phyloP scores from a whole-genome alignment of 1,140 invertebrate species.

The Bicyclus anynana region DNA sequence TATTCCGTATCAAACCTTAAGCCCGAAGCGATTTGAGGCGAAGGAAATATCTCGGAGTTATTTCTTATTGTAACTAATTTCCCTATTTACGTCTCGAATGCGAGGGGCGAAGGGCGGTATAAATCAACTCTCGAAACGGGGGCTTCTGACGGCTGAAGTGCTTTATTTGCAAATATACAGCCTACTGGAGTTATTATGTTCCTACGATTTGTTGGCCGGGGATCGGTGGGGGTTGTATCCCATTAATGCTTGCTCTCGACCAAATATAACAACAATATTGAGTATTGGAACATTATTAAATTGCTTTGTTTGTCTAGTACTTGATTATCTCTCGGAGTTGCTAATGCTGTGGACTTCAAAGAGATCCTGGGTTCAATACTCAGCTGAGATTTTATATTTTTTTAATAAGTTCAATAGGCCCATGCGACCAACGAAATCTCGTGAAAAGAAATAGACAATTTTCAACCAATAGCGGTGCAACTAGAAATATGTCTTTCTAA shows the following conservation, averaged over 20 bases:
- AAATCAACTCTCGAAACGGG: conserved; percentile 18
- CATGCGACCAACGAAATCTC: too few species aligned
- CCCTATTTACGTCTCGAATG: conserved; percentile 13
- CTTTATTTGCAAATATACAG: conserved; percentile 21
- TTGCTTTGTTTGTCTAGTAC: too few species aligned
- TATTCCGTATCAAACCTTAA: background rate
- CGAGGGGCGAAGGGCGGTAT: conserved; percentile 14
- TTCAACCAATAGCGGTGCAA: too few species aligned
- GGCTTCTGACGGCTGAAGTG: conserved; percentile 17
- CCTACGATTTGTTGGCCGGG: background rate
- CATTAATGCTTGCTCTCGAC: background rate
- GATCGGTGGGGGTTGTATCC: background rate
- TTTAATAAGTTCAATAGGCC: too few species aligned
- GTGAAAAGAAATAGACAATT: too few species aligned
- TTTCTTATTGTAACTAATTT: conserved; percentile 11
- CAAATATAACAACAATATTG: too few species aligned
- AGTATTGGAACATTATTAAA: too few species aligned
- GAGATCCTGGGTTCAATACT: too few species aligned
- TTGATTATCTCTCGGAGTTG: too few species aligned
- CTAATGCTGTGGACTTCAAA: too few species aligned
- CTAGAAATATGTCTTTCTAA: too few species aligned
- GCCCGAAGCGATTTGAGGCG: background rate
- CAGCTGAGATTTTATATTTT: too few species aligned
- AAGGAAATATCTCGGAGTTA: background rate
- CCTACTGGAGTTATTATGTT: conserved; percentile 5